Percentiles rank a stretch among this genome's conserved stretches.
Conservation (phyloP, 2,797 vertebrate genomes). For the Phoeniculus purpureus region DNA sequence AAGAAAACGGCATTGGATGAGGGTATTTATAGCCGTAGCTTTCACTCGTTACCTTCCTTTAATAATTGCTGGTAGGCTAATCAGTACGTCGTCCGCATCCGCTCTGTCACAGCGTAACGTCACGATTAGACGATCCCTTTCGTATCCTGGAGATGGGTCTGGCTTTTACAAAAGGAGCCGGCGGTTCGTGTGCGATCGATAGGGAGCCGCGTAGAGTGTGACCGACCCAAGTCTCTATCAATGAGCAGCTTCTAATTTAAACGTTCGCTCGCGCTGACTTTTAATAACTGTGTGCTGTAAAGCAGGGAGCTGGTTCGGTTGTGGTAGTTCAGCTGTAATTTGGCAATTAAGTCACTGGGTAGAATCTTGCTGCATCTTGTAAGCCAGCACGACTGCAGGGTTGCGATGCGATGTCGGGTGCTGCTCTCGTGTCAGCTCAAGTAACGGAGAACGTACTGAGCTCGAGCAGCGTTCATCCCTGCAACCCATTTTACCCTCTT, state of each 20-base stretch:
- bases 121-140: not conserved
- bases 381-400: not conserved
- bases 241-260: not conserved
- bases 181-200: not conserved
- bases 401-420: not conserved
- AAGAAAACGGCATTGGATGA: not conserved
- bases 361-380: not conserved
- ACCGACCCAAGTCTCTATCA: not conserved
- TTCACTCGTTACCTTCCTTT: slow-evolving; percentile 2
- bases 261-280: not conserved
- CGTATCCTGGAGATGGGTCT: not conserved
- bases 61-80: not conserved
- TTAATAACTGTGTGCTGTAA: not conserved
- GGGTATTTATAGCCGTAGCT: slow-evolving; percentile 13
- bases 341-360: not conserved
- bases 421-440: not conserved
- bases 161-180: not conserved
- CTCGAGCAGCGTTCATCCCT: not conserved
- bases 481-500: not conserved
- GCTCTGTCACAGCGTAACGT: not conserved
- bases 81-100: not conserved
- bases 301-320: not conserved
- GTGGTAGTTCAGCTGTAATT: not conserved
- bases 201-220: slow-evolving; percentile 12
- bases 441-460: not conserved